These are phyloP conservation scores for Diacarnus erythraeanus DNA, from an alignment of 37 sponge, comb jelly and placozoan species.

Conservation along the genomic window DNA sequence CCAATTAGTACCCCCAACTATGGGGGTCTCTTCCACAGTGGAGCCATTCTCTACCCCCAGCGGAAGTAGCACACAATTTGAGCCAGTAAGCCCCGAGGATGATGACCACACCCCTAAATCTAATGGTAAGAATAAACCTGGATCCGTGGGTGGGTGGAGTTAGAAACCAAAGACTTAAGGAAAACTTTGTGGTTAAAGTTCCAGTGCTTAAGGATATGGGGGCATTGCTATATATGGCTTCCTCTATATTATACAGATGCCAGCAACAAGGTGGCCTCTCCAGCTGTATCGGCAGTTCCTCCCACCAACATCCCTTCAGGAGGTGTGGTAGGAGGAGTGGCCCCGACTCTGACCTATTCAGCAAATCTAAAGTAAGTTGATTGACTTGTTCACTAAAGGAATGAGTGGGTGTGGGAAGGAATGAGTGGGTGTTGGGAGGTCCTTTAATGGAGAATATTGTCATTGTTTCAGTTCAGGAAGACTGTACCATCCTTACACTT, in stretches of 20 bases:
- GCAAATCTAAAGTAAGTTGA: background rate
- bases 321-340: background rate
- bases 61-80: conserved; percentile 15
- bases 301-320: background rate
- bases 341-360: background rate
- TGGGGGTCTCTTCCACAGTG: background rate
- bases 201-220: background rate
- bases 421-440: background rate
- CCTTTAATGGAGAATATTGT: too few relatives aligned
- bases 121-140: conserved; percentile 22
- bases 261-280: background rate
- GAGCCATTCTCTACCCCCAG: background rate
- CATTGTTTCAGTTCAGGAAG: too few relatives aligned
- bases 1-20: background rate
- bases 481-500: background rate
- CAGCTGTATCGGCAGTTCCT: background rate
- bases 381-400: background rate
- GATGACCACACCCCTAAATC: conserved; percentile 13
- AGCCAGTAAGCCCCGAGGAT: conserved; percentile 42
- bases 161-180: background rate
- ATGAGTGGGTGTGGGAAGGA: background rate
- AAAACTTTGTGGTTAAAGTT: background rate
- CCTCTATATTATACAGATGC: background rate
- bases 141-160: too few relatives aligned
- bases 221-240: background rate